Evolutionary conservation across 2,888 invertebrate genomes (phyloP).

Genomic region (Eupsilia transversa): DNA sequence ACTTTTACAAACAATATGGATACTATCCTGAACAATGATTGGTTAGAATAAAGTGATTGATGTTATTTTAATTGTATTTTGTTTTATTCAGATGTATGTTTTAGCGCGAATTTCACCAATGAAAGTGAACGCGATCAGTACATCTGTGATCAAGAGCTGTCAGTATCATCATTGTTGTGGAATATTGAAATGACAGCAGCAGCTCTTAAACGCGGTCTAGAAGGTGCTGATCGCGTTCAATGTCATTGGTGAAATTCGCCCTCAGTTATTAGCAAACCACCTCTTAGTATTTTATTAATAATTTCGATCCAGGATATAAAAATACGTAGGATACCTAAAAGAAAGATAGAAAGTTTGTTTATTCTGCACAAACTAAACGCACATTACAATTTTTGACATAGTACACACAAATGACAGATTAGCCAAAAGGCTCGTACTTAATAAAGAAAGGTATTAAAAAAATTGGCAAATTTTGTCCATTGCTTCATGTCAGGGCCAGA

Average conservation of each 20-base stretch:
- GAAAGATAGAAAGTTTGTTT: too few relatives aligned
- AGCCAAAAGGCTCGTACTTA: too few relatives aligned
- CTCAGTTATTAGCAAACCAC: background rate
- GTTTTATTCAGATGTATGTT: background rate
- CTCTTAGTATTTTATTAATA: background rate
- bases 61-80: background rate
- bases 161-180: background rate
- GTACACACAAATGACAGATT: too few relatives aligned
- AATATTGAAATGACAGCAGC: background rate
- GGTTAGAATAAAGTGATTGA: constrained; percentile 13
- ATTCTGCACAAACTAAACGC: too few relatives aligned
- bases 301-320: background rate
- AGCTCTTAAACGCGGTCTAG: background rate
- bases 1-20: constrained; percentile 66
- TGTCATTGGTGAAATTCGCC: background rate
- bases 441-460: too few relatives aligned
- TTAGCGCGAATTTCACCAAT: background rate
- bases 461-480: too few relatives aligned
- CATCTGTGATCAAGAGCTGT: background rate
- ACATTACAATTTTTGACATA: too few relatives aligned
- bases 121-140: background rate
- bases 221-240: background rate
- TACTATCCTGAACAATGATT: constrained; percentile 68
- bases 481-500: too few relatives aligned
- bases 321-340: too few relatives aligned